These are phyloP conservation scores for Ephydatia muelleri DNA, from an alignment of 37 sponge, comb jelly and placozoan genomes.

Conservation along the genomic window DNA sequence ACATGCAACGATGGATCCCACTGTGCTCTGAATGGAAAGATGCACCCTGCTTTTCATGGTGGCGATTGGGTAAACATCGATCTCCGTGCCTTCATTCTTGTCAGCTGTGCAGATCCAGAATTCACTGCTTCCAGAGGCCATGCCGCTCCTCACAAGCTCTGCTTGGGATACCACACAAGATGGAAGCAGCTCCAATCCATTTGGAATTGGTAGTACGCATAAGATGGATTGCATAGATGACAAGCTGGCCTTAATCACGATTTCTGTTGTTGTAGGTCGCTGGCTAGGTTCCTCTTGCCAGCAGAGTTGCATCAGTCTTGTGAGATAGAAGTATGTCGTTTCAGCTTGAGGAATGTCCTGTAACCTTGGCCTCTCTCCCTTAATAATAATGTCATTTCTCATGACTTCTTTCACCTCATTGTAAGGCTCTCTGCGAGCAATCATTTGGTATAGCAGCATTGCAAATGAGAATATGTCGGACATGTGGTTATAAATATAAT, in stretches of 20 bases:
- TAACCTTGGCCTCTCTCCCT: conserved; percentile 67
- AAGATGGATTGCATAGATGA: conserved; percentile 52
- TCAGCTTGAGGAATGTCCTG: conserved; percentile 56
- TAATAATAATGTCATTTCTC: conserved; percentile 51
- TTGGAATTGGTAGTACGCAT: conserved; percentile 57
- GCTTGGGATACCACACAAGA: conserved; percentile 45
- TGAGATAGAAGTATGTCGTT: conserved; percentile 62
- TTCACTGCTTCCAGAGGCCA: conserved; percentile 26
- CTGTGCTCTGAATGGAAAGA: conserved; percentile 41
- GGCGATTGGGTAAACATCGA: conserved; percentile 42
- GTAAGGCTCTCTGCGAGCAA: conserved; percentile 77
- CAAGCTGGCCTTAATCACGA: conserved; percentile 17
- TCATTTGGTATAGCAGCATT: conserved; percentile 88
- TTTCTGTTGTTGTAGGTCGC: conserved; percentile 44
- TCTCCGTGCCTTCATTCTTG: conserved; percentile 46
- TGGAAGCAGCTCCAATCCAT: conserved; percentile 35
- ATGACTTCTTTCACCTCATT: conserved; percentile 27
- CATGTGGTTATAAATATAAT: conserved; percentile 66
- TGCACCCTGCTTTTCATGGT: conserved; percentile 51
- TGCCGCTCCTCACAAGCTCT: conserved; percentile 10
- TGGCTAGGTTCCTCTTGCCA: conserved; percentile 77
- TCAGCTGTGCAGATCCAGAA: conserved; percentile 70
- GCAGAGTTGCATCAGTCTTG: conserved; percentile 71
- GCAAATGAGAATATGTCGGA: conserved; percentile 87
- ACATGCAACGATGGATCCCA: conserved; percentile 47